A percentile compares a stretch with the other conserved stretches of the same genome.
Conservation (phyloP, 2,113 vertebrate genomes). For the Varanus komodoensis region DNA sequence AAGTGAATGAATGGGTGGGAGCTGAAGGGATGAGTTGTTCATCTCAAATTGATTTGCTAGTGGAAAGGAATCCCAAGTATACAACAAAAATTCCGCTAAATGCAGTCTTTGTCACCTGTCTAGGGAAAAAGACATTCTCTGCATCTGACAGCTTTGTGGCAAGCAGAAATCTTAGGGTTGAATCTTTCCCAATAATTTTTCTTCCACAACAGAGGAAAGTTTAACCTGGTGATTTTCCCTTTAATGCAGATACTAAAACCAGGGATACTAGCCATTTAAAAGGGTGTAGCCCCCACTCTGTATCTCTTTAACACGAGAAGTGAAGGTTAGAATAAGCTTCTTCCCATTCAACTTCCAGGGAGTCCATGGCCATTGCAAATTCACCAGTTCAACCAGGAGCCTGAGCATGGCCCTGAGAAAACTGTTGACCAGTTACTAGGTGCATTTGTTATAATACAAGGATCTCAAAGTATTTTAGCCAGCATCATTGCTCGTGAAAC, state of each 20-base stretch:
- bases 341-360: not conserved
- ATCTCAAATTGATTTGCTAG: not conserved
- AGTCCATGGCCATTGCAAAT: not conserved
- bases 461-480: not conserved
- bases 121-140: not conserved
- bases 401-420: not conserved
- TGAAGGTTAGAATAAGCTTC: not conserved
- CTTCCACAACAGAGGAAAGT: not conserved
- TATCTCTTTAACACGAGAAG: not conserved
- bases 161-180: not conserved
- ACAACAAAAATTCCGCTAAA: no score
- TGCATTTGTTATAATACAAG: not conserved
- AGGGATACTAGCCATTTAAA: not conserved
- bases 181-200: not conserved
- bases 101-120: not conserved
- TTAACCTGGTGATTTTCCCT: not conserved
- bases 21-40: not conserved
- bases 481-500: no score
- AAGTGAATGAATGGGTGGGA: not conserved
- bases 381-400: not conserved
- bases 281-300: not conserved
- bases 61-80: not conserved
- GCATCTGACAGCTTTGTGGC: not conserved
- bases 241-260: not conserved
- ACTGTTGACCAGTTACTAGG: not conserved